Percentiles rank a stretch among this genome's conserved stretches.
Evolutionary conservation across 1,140 invertebrate species (phyloP).

Genomic region (Drosophila lini): DNA sequence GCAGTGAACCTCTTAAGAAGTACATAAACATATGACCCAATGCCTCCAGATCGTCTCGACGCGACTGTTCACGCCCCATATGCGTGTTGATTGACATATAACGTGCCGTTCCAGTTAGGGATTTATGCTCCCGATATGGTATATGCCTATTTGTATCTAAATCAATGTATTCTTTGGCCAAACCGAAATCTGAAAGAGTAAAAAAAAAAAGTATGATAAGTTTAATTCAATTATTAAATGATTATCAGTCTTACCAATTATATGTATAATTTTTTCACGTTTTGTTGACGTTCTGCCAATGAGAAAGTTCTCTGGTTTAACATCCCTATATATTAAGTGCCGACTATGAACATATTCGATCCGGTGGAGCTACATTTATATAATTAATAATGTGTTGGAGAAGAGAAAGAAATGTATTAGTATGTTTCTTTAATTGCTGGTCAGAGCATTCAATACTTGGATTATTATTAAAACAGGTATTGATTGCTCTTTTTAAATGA

Average conservation of each 20-base stretch:
- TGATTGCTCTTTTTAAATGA: conserved; percentile 4
- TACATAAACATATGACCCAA: conserved; percentile 99
- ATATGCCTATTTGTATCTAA: conserved; percentile 99
- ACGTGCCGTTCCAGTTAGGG: conserved; percentile 97
- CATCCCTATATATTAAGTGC: conserved; percentile 99
- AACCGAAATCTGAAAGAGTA: conserved; percentile 94
- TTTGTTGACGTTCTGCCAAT: conserved; percentile 99
- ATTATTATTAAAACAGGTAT: conserved; percentile 14
- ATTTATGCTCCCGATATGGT: conserved; percentile 99
- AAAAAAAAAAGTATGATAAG: conserved; percentile 38
- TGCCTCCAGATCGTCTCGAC: conserved; percentile 99
- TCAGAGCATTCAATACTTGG: conserved; percentile 16
- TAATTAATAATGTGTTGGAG: not conserved
- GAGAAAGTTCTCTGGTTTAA: conserved; percentile 99
- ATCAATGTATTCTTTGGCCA: conserved; percentile 99
- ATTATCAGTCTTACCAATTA: conserved; percentile 90
- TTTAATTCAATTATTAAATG: not conserved
- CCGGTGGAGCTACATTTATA: conserved; percentile 91
- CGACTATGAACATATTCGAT: conserved; percentile 99
- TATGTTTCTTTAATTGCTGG: not conserved
- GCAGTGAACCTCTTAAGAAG: conserved; percentile 98
- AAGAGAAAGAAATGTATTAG: conserved; percentile 36
- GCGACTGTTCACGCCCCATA: conserved; percentile 99
- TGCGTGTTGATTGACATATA: conserved; percentile 99
- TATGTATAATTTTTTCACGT: conserved; percentile 99